Evolutionary conservation across 2,888 invertebrate genomes (phyloP).

Genomic region (Orthosia gothica): DNA sequence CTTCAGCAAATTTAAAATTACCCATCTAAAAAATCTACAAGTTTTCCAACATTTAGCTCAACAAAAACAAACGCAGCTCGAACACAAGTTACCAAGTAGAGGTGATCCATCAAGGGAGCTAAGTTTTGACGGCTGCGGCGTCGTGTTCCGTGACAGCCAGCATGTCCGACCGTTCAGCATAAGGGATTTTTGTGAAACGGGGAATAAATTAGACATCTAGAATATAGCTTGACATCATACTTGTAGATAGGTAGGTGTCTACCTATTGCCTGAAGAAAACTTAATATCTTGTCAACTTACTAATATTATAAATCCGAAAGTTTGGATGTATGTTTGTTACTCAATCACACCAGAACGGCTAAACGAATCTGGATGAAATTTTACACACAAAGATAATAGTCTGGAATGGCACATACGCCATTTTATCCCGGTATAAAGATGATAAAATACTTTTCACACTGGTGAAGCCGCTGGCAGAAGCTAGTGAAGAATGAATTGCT

Average conservation of each 20-base stretch:
- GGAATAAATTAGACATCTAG: conserved; percentile 3
- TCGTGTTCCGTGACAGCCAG: conserved; percentile 51
- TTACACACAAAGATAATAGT: too few relatives aligned
- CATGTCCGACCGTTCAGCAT: conserved; percentile 58
- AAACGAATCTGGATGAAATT: too few relatives aligned
- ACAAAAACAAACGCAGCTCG: conserved; percentile 18
- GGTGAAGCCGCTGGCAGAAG: too few relatives aligned
- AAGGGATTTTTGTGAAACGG: conserved; percentile 2
- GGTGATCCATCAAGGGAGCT: conserved; percentile 64
- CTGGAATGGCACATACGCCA: too few relatives aligned
- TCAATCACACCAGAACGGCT: too few relatives aligned
- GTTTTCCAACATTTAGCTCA: conserved; percentile 23
- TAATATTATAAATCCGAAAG: too few relatives aligned
- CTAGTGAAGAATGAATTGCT: too few relatives aligned
- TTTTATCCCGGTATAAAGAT: too few relatives aligned
- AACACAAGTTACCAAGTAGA: conserved; percentile 22
- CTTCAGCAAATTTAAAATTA: too few relatives aligned
- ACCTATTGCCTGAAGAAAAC: neutral
- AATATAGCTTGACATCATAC: neutral
- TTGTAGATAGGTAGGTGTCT: neutral
- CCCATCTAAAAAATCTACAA: neutral
- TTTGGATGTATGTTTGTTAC: too few relatives aligned
- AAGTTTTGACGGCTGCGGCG: conserved; percentile 60
- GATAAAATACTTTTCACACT: too few relatives aligned
- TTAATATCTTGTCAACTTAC: too few relatives aligned